Evolutionary conservation across 1,140 invertebrate genomes (phyloP).

Genomic region (Aphidius ervi): DNA sequence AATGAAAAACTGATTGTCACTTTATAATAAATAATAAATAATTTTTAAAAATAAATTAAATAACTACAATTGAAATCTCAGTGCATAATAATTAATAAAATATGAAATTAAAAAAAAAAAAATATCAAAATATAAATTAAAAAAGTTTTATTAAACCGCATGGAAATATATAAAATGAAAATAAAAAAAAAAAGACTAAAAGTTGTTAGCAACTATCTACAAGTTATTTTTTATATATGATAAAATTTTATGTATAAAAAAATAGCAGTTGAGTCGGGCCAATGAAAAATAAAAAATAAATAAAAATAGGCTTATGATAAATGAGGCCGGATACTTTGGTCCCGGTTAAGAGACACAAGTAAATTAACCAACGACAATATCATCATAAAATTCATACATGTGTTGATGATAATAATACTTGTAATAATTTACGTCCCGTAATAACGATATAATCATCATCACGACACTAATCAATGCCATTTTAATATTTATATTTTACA

Average conservation of each 20-base stretch:
- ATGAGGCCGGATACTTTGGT: conserved; percentile 13
- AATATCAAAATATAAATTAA: conserved; percentile 1
- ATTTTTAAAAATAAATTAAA: not conserved
- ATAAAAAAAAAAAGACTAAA: not conserved
- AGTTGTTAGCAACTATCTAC: not conserved
- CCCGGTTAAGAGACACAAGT: conserved; percentile 2
- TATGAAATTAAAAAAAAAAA: too few species aligned
- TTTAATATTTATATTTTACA: not conserved
- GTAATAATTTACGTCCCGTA: conserved; percentile 10
- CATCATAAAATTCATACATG: too few species aligned
- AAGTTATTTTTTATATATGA: conserved; percentile 9
- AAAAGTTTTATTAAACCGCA: not conserved
- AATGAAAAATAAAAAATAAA: conserved; percentile 6
- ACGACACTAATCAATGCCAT: conserved; percentile 6
- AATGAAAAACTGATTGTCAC: too few species aligned
- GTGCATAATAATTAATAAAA: conserved; percentile 4
- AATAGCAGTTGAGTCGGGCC: conserved; percentile 27
- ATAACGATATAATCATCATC: conserved; percentile 3
- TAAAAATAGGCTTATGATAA: conserved; percentile 7
- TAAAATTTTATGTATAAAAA: conserved; percentile 26
- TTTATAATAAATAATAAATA: not conserved
- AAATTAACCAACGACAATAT: not conserved
- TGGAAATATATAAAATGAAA: conserved; percentile 1
- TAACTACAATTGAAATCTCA: conserved; percentile 11
- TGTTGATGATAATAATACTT: too few species aligned